These are phyloP conservation scores for Myripristis jacobus DNA, from an alignment of 2,797 vertebrate genomes.

Conservation along the genomic window DNA sequence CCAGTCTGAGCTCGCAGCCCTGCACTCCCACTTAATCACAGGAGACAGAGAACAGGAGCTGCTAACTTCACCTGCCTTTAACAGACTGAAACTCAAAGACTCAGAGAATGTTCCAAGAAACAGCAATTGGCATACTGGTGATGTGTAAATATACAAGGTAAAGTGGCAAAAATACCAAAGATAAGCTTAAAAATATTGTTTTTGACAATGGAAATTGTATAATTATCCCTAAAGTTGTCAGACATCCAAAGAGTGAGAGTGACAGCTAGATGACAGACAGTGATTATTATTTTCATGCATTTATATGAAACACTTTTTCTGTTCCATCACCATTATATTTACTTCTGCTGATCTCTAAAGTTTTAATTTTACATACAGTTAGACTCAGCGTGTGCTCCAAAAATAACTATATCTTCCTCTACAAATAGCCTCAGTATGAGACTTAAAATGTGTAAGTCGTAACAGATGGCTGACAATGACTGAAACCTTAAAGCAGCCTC, in stretches of 20 bases:
- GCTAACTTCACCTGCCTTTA: conserved; percentile 20
- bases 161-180: conserved; percentile 33
- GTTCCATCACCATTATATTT: conserved; percentile 27
- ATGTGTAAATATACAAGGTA: conserved; percentile 49
- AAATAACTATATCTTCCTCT: too few relatives aligned
- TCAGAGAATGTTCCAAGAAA: conserved; percentile 53
- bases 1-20: neutral
- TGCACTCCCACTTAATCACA: neutral
- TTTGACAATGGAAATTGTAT: conserved; percentile 3
- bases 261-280: conserved; percentile 15
- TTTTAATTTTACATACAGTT: too few relatives aligned
- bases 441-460: neutral
- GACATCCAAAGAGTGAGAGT: too few relatives aligned
- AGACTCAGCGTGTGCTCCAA: too few relatives aligned
- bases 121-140: conserved; percentile 62
- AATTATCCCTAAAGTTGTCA: too few relatives aligned
- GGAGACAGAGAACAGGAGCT: conserved; percentile 24
- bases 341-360: conserved; percentile 3
- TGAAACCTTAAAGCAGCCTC: neutral
- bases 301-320: conserved; percentile 9
- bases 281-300: conserved; percentile 36
- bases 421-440: conserved; percentile 9
- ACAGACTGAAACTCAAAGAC: neutral
- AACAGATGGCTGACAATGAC: conserved; percentile 26
- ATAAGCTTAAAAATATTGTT: conserved; percentile 41